phyloP scores from a whole-genome alignment of 1,140 invertebrate species.

The Leptopilina clavipes region DNA sequence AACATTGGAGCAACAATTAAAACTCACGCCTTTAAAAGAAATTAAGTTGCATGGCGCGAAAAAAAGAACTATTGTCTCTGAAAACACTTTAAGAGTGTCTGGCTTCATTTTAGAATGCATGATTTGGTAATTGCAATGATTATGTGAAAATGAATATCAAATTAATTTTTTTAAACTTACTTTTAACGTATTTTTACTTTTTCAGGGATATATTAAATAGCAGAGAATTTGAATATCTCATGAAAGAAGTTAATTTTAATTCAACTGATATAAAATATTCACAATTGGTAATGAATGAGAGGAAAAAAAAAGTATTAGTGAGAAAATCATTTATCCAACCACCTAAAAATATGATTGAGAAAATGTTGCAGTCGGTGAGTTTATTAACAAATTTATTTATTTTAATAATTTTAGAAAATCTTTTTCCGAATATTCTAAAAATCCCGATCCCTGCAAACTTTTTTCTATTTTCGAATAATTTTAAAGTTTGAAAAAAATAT shows the following conservation, averaged over 20 bases:
- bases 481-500: constrained; percentile 12
- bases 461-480: no score
- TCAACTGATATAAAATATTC: constrained; percentile 55
- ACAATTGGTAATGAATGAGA: constrained; percentile 49
- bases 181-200: constrained; percentile 35
- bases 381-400: no score
- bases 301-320: constrained; percentile 47
- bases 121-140: constrained; percentile 59
- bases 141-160: constrained; percentile 12
- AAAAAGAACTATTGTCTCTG: background rate
- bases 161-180: background rate
- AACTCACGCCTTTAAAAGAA: constrained; percentile 44
- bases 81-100: constrained; percentile 40
- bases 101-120: constrained; percentile 58
- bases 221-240: constrained; percentile 44
- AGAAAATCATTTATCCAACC: constrained; percentile 50
- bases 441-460: no score
- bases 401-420: no score
- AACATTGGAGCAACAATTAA: constrained; percentile 50
- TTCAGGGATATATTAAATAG: constrained; percentile 63
- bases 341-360: constrained; percentile 47
- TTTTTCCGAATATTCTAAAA: no score
- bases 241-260: constrained; percentile 43
- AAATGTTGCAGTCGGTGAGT: constrained; percentile 57
- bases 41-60: constrained; percentile 39